Evolutionary conservation across 2,797 vertebrate species (phyloP).

Genomic region (Gymnoscopelus microlampas): DNA sequence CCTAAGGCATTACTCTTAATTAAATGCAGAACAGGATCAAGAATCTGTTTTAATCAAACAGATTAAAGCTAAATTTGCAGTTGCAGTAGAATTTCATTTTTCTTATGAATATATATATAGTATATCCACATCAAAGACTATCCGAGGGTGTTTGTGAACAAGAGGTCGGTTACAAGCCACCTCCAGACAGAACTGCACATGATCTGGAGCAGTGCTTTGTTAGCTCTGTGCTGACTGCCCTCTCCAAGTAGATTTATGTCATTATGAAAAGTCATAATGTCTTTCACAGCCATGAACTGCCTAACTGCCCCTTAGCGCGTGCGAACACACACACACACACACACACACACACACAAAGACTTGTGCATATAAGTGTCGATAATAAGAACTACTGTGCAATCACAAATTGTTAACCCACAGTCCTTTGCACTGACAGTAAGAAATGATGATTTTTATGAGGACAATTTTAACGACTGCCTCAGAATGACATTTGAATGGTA

Average conservation of each 20-base stretch:
- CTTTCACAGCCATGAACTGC: slow-evolving; percentile 39
- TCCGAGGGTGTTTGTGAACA: background rate
- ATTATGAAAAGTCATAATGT: slow-evolving; percentile 28
- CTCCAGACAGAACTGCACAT: slow-evolving; percentile 57
- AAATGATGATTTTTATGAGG: slow-evolving; percentile 44
- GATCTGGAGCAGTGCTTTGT: slow-evolving; percentile 34
- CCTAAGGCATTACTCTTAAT: slow-evolving; percentile 28
- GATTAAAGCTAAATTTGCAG: too few relatives aligned
- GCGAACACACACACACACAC: slow-evolving; percentile 2
- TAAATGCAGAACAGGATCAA: slow-evolving; percentile 22
- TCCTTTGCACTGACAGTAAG: slow-evolving; percentile 70
- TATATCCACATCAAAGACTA: background rate
- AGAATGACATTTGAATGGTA: slow-evolving; percentile 39
- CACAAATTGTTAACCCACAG: slow-evolving; percentile 48
- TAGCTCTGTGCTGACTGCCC: slow-evolving; percentile 44
- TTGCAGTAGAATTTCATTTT: too few relatives aligned
- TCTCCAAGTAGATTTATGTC: slow-evolving; percentile 30
- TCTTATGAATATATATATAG: too few relatives aligned
- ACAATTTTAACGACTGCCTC: slow-evolving; percentile 32
- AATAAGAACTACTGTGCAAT: slow-evolving; percentile 31
- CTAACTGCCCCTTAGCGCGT: slow-evolving; percentile 3
- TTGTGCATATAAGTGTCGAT: slow-evolving; percentile 21
- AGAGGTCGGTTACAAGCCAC: slow-evolving; percentile 64
- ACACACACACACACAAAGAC: slow-evolving; percentile 6
- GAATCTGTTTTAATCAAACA: background rate